phyloP scores from a whole-genome alignment of 2,888 invertebrate genomes.

The Drosophila helvetica region DNA sequence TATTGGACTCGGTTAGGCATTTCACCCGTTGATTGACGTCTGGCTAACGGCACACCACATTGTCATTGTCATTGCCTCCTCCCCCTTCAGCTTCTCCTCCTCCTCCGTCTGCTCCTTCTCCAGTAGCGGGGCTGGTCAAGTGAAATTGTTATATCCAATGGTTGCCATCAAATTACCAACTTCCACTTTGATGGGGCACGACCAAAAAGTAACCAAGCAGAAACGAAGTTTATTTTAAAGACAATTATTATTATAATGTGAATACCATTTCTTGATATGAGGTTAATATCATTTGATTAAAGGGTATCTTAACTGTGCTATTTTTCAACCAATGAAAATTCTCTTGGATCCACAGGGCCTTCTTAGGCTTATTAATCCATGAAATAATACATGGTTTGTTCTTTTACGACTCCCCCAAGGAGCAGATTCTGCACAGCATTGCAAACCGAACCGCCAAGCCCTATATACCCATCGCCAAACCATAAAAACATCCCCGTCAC shows the following conservation, averaged over 20 bases:
- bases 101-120: constrained; percentile 26
- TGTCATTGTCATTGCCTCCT: constrained; percentile 56
- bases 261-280: not conserved
- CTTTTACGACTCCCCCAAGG: too few relatives aligned
- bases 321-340: not conserved
- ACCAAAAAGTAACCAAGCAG: constrained; percentile 6
- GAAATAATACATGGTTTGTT: too few relatives aligned
- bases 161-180: constrained; percentile 58
- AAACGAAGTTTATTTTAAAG: not conserved
- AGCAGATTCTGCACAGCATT: not conserved
- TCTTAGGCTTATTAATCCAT: too few relatives aligned
- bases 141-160: constrained; percentile 67
- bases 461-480: constrained; percentile 6
- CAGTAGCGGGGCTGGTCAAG: constrained; percentile 41
- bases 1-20: constrained; percentile 48
- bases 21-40: constrained; percentile 69
- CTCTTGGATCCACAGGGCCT: not conserved
- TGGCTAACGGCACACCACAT: constrained; percentile 64
- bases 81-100: constrained; percentile 8
- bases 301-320: not conserved
- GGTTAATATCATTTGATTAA: not conserved
- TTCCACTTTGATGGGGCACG: constrained; percentile 46
- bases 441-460: constrained; percentile 3
- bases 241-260: not conserved
- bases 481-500: constrained; percentile 7